phyloP scores from a whole-genome alignment of 1,140 invertebrate genomes.

The Listronotus oregonensis region DNA sequence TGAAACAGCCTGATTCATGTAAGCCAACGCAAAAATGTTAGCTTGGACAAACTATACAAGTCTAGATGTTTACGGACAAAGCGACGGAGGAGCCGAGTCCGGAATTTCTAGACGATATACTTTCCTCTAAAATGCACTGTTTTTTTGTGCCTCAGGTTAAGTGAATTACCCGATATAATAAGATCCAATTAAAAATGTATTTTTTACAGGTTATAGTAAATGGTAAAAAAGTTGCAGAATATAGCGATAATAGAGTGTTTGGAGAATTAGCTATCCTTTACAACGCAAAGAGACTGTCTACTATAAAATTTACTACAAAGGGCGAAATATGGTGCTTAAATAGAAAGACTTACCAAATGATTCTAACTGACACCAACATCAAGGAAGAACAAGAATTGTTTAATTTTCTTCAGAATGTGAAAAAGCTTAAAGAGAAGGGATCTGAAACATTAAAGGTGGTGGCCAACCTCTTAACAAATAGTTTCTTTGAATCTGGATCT shows the following conservation, averaged over 20 bases:
- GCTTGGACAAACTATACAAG: no score
- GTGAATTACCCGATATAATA: no score
- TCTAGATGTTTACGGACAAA: no score
- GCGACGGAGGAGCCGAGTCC: no score
- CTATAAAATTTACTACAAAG: constrained; percentile 78
- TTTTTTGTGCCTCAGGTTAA: no score
- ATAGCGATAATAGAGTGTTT: constrained; percentile 78
- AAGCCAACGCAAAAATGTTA: no score
- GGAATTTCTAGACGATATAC: no score
- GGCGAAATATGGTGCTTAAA: constrained; percentile 88
- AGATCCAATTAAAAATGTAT: background rate
- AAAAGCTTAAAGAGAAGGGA: constrained; percentile 78
- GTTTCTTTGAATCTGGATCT: constrained; percentile 82
- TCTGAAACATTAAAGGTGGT: constrained; percentile 83
- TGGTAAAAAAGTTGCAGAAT: constrained; percentile 7
- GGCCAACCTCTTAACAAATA: constrained; percentile 86
- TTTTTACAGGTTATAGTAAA: constrained; percentile 2
- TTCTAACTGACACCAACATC: constrained; percentile 83
- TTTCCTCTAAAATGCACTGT: no score
- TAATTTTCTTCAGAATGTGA: constrained; percentile 81
- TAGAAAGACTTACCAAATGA: constrained; percentile 82
- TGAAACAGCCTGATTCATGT: no score
- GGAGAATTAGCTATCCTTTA: constrained; percentile 93
- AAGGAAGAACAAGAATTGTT: constrained; percentile 81
- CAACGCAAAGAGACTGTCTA: constrained; percentile 87